Conservation (phyloP, 2,113 vertebrate species). For the Siniperca knerii region DNA sequence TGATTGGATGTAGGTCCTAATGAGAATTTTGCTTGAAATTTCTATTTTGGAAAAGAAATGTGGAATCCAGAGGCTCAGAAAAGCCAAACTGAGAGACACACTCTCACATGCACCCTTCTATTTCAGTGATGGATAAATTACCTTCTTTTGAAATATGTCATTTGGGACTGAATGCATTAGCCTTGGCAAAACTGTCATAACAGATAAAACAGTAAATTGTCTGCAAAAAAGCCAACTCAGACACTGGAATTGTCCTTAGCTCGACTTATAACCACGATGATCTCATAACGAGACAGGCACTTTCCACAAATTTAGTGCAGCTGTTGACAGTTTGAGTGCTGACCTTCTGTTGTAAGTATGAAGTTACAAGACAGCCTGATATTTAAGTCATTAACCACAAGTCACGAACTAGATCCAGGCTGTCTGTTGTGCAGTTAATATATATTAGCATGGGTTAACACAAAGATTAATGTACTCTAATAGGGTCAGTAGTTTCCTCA, state of each 20-base stretch:
- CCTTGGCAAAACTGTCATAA: constrained; percentile 14
- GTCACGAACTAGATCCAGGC: constrained; percentile 4
- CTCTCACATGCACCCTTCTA: not conserved
- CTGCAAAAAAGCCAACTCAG: not conserved
- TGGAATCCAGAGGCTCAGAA: not conserved
- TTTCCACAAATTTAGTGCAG: not conserved
- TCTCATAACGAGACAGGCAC: not conserved
- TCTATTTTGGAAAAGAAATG: not conserved
- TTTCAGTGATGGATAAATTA: constrained; percentile 4
- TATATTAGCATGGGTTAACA: constrained; percentile 22
- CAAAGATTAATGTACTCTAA: constrained; percentile 25
- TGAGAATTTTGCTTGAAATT: not conserved
- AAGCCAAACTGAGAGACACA: not conserved
- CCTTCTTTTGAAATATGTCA: constrained; percentile 2
- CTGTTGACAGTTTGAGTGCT: constrained; percentile 6
- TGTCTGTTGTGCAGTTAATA: not conserved
- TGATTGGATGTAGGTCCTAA: no score
- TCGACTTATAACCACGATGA: not conserved
- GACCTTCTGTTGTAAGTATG: constrained; percentile 11
- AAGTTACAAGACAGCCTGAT: constrained; percentile 12
- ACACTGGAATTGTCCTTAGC: not conserved
- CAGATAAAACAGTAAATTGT: not conserved
- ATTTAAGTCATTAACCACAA: constrained; percentile 33
- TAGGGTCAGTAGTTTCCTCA: not conserved
- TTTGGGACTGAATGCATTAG: not conserved